These are phyloP conservation scores for Cancer borealis DNA, from an alignment of 2,888 invertebrate genomes.

Conservation along the genomic window DNA sequence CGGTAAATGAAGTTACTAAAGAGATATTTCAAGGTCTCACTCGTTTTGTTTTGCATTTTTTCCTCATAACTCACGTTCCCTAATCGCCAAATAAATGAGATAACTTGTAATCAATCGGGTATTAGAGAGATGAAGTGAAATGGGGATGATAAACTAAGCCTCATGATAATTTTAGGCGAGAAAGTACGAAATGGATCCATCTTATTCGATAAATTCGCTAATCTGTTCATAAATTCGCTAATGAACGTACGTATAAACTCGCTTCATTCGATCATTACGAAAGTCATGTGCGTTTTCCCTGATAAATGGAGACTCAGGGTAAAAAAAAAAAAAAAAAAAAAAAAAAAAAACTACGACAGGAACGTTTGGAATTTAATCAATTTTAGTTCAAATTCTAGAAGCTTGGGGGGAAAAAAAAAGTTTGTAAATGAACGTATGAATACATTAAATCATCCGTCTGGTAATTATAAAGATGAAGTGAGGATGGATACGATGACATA, in stretches of 20 bases:
- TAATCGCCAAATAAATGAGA: neutral
- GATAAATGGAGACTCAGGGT: neutral
- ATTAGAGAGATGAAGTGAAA: neutral
- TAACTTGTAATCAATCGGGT: neutral
- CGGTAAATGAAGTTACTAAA: neutral
- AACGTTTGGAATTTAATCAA: neutral
- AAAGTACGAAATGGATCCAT: neutral
- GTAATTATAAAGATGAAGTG: neutral
- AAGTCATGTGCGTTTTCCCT: neutral
- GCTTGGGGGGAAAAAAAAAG: neutral
- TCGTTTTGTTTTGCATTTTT: neutral
- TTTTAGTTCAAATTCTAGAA: neutral
- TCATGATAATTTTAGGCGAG: neutral
- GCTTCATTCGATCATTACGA: neutral
- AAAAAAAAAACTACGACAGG: neutral
- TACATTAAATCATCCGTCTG: neutral
- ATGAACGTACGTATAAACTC: neutral
- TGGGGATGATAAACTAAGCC: neutral
- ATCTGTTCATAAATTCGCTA: slow-evolving; percentile 21
- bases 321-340: neutral
- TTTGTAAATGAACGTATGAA: neutral
- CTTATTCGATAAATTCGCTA: neutral
- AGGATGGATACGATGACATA: neutral
- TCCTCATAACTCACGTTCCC: neutral
- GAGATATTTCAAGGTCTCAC: neutral